Base-by-base conservation (phyloP, 1,140 invertebrate genomes). In the Aporrectodea caliginosa region DNA sequence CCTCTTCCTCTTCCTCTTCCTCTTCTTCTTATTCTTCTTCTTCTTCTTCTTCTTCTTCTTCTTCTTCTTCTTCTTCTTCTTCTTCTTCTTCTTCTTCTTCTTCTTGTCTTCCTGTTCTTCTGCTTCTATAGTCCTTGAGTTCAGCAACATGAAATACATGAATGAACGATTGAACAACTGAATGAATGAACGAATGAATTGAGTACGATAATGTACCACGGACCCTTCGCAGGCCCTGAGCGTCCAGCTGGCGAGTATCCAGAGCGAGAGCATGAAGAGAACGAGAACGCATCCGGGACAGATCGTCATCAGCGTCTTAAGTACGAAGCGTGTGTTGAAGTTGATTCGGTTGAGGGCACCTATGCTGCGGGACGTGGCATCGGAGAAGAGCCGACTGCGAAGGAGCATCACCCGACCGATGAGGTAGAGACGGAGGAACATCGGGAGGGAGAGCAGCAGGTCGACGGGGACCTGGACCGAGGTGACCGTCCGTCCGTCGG, bases 271-370 rank as follows among this genome's bases (percentile, higher is more conserved):
- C 94, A 98, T 98, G 90, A 98, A 98, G 77, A 98, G 96, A 81
- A 98, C 91, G 83, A 99, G 91, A 79, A 99, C 96, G 72, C 97
- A 98, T 82, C 97, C 98, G 31, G 98, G 98, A 90, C 97, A 99
- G 86, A 99, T 98, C 86, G 97, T 99, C 98, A 99, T 99, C 83
- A 99, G 90, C 73, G 98, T 99, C 91, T 99, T 99, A 85, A 99
- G 92, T 85, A 99, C 97, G 90, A 99, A 99, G 86, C 93, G 92
- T 35, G 98, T 99, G 80, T 81, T 81, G 80, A 81, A 81, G 72
- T 77, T 69, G 43, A 88, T 86, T 16, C 85, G 80, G 81, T 88
- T 88, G 34, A 88, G 83, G 30, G 86, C 87, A 16, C 86, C 87
- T 27, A 88, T 82, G 80, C 86, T 86, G 79, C 87, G 86, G 0